Evolutionary conservation across 1,140 invertebrate species (phyloP).

Genomic region (Agrilus planipennis): DNA sequence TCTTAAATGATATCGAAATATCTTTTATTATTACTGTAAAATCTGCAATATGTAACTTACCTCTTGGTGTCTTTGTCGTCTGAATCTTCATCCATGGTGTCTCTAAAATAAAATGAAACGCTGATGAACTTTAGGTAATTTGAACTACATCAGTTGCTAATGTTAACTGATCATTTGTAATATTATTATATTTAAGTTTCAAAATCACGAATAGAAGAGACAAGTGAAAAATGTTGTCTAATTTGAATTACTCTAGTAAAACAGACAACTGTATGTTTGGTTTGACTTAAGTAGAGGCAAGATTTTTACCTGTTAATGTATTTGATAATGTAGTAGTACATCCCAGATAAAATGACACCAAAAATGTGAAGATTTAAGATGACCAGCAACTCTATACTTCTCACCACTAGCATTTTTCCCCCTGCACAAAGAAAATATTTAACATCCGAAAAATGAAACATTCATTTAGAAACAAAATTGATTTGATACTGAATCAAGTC

Average conservation of each 20-base stretch:
- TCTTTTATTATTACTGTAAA: background rate
- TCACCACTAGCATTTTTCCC: too few species aligned
- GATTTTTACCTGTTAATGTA: too few species aligned
- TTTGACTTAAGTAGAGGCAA: constrained; percentile 2
- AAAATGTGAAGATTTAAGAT: too few species aligned
- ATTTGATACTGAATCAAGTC: too few species aligned
- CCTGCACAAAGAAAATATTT: too few species aligned
- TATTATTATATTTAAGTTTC: constrained; percentile 6
- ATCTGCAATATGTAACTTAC: constrained; percentile 30
- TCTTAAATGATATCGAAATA: constrained; percentile 35
- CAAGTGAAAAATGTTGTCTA: background rate
- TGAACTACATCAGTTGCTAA: background rate
- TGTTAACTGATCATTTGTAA: constrained; percentile 5
- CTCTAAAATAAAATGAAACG: constrained; percentile 22
- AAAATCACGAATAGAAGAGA: background rate
- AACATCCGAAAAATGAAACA: too few species aligned
- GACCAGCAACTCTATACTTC: too few species aligned
- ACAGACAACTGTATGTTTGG: background rate
- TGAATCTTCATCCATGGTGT: constrained; percentile 50
- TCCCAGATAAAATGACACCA: too few species aligned
- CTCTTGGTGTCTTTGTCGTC: constrained; percentile 58
- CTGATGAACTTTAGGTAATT: too few species aligned
- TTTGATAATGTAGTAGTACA: too few species aligned
- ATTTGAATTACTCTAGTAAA: constrained; percentile 2
- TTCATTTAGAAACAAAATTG: too few species aligned